Percentiles rank a stretch among this genome's conserved stretches.
These are phyloP conservation scores for Megathymus violae DNA, from an alignment of 1,140 invertebrate genomes.

Conservation along the genomic window DNA sequence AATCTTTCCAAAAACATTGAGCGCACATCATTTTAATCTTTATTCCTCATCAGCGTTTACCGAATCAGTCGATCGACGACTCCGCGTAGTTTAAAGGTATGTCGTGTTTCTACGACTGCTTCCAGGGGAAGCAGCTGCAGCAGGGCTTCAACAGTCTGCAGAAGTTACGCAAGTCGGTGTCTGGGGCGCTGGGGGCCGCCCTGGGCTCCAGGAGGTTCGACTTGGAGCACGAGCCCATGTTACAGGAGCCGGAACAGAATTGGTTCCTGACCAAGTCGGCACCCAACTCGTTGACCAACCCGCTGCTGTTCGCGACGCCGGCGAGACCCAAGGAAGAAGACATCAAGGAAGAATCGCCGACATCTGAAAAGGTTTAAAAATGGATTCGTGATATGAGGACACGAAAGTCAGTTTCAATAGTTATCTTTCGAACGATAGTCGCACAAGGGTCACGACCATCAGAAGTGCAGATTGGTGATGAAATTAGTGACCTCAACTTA, in stretches of 20 bases:
- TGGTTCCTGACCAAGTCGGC: conserved; percentile 91
- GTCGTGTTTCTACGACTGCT: conserved; percentile 82
- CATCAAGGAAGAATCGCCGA: conserved; percentile 66
- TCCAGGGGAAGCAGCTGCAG: conserved; percentile 80
- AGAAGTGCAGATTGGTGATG: too few species aligned
- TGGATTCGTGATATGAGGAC: too few species aligned
- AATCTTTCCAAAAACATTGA: background rate
- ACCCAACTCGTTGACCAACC: conserved; percentile 90
- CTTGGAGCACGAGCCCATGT: conserved; percentile 74
- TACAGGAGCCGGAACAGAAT: conserved; percentile 85
- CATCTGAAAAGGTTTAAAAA: conserved; percentile 69
- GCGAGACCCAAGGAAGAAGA: conserved; percentile 67
- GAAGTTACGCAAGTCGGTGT: conserved; percentile 88
- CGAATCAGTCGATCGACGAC: conserved; percentile 42
- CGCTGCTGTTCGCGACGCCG: conserved; percentile 68
- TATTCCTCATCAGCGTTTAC: conserved; percentile 68
- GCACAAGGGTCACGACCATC: too few species aligned
- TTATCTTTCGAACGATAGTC: too few species aligned
- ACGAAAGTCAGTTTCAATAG: too few species aligned
- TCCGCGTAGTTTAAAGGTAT: conserved; percentile 80
- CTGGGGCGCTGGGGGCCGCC: conserved; percentile 85
- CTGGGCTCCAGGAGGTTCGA: conserved; percentile 78
- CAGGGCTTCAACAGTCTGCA: conserved; percentile 87
- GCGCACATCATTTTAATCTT: conserved; percentile 52
- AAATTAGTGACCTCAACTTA: too few species aligned